Percentiles rank a stretch among this genome's conserved stretches.
These are phyloP conservation scores for Anguilla anguilla DNA, from an alignment of 2,797 vertebrate species.

Conservation along the genomic window DNA sequence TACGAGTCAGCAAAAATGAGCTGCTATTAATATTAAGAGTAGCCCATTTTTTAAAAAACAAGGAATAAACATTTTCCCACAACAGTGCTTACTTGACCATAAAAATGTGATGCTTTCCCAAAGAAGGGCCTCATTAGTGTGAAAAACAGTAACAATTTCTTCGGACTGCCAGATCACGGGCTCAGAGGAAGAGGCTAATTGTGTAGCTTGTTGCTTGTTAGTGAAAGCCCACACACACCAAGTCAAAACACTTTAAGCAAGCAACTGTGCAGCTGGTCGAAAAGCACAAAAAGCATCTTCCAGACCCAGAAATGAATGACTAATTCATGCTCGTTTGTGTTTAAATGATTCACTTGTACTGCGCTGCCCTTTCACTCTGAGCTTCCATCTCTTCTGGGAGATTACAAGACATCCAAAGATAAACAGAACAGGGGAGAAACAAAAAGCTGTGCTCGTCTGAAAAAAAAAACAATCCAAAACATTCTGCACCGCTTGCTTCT, in stretches of 20 bases:
- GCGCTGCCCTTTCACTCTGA: background rate
- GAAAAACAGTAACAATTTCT: background rate
- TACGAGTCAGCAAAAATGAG: background rate
- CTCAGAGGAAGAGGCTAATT: background rate
- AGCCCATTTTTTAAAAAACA: background rate
- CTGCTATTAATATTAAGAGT: background rate
- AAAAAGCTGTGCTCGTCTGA: background rate
- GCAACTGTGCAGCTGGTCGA: conserved; percentile 19
- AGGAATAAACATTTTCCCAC: background rate
- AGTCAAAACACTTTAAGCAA: conserved; percentile 14
- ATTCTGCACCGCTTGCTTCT: background rate
- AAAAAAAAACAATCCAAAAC: background rate
- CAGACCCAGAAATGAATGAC: conserved; percentile 23
- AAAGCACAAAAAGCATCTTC: conserved; percentile 28
- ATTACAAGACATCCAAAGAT: conserved; percentile 20
- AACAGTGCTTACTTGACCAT: background rate
- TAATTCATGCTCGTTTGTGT: background rate
- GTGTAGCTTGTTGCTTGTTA: background rate
- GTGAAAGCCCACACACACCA: background rate
- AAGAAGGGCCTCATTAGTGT: background rate
- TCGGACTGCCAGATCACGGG: too few relatives aligned
- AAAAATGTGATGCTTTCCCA: background rate
- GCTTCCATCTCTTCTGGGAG: background rate
- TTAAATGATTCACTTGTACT: conserved; percentile 12
- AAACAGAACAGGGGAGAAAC: background rate